Evolutionary conservation across 2,113 vertebrate genomes (phyloP).

Genomic region (Cephalopterus ornatus): DNA sequence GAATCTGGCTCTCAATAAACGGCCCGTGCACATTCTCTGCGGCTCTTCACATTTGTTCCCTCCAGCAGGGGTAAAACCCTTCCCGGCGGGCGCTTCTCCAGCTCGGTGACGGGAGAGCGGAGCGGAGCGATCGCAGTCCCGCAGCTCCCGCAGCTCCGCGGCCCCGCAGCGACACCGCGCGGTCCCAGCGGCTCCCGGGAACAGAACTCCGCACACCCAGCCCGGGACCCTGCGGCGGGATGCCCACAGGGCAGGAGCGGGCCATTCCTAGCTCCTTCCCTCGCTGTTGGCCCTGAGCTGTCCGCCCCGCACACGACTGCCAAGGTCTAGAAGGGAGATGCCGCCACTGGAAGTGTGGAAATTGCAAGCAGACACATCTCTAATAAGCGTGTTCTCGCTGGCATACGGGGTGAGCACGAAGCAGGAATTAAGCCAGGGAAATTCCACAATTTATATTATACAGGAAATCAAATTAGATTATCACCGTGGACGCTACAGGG

Average conservation of each 20-base stretch:
- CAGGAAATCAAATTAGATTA: not conserved
- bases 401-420: not conserved
- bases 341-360: rapidly evolving
- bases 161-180: not conserved
- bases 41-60: rapidly evolving
- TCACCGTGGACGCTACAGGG: not conserved
- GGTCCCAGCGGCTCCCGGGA: not conserved
- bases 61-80: rapidly evolving
- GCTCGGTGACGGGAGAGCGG: rapidly evolving
- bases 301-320: not conserved
- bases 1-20: rapidly evolving
- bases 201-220: not conserved
- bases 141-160: not conserved
- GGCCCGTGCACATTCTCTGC: rapidly evolving
- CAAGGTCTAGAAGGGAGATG: not conserved
- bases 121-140: not conserved
- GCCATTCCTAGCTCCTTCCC: not conserved
- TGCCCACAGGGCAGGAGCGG: not conserved
- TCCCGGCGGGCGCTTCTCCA: rapidly evolving
- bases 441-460: not conserved
- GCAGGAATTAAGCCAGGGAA: not conserved
- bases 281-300: not conserved
- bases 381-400: rapidly evolving
- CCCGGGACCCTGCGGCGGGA: not conserved
- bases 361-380: rapidly evolving